phyloP scores from a whole-genome alignment of 2,113 vertebrate genomes.

The Syrrhaptes paradoxus region DNA sequence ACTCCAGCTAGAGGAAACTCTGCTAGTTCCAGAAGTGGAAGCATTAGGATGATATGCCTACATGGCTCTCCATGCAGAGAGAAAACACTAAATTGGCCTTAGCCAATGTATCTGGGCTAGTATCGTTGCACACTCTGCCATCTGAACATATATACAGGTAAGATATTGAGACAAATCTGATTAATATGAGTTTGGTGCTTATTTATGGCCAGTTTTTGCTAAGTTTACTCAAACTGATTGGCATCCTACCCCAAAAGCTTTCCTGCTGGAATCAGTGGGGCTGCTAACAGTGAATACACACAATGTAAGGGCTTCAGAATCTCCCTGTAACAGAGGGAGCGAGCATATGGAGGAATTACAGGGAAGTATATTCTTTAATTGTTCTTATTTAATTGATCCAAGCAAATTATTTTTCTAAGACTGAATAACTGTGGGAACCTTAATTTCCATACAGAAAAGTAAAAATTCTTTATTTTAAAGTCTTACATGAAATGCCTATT shows the following conservation, averaged over 20 bases:
- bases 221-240: neutral
- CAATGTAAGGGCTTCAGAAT: neutral
- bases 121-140: neutral
- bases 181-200: neutral
- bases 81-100: neutral
- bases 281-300: neutral
- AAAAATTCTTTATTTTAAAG: neutral
- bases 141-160: neutral
- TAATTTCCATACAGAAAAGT: neutral
- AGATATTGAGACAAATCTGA: neutral
- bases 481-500: neutral
- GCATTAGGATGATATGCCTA: neutral
- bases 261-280: neutral
- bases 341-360: neutral
- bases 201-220: neutral
- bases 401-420: neutral
- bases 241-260: neutral
- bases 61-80: neutral
- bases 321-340: neutral
- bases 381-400: neutral
- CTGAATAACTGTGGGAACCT: neutral
- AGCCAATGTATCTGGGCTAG: neutral
- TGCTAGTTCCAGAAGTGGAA: neutral
- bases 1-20: constrained; percentile 16
- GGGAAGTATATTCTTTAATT: neutral